These are phyloP conservation scores for Paedocypris micromegethes DNA, from an alignment of 2,797 vertebrate genomes.

Conservation along the genomic window DNA sequence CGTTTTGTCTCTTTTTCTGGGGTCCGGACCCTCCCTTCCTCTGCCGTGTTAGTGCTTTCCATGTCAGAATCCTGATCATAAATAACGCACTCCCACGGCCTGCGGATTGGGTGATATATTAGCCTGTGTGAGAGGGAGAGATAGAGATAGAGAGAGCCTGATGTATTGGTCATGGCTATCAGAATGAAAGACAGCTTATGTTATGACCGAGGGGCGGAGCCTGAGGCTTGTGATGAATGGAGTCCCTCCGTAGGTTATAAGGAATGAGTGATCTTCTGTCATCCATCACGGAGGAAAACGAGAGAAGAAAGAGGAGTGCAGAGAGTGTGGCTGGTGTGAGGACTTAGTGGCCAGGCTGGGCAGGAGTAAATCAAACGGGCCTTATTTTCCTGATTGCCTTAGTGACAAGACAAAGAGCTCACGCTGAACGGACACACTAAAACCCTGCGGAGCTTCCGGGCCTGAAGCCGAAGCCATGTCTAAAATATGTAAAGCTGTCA, in stretches of 20 bases:
- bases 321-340: slow-evolving; percentile 20
- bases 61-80: slow-evolving; percentile 63
- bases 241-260: slow-evolving; percentile 56
- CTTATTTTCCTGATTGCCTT: slow-evolving; percentile 62
- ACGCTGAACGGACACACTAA: slow-evolving; percentile 31
- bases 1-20: slow-evolving; percentile 31
- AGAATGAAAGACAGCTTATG: slow-evolving; percentile 51
- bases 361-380: slow-evolving; percentile 55
- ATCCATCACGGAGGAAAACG: slow-evolving; percentile 60
- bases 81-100: slow-evolving; percentile 69
- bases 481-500: slow-evolving; percentile 47
- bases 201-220: slow-evolving; percentile 41
- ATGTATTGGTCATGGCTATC: slow-evolving; percentile 46
- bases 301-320: slow-evolving; percentile 37
- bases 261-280: slow-evolving; percentile 62
- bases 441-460: slow-evolving; percentile 43
- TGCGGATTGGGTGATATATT: slow-evolving; percentile 60
- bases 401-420: slow-evolving; percentile 62
- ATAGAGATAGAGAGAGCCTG: slow-evolving; percentile 30
- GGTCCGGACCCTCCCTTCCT: slow-evolving; percentile 16
- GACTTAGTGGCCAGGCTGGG: slow-evolving; percentile 30
- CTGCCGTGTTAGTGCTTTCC: slow-evolving; percentile 53
- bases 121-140: slow-evolving; percentile 46
- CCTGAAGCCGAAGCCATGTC: slow-evolving; percentile 39
- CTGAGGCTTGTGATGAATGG: slow-evolving; percentile 62